A percentile compares a stretch with the other conserved stretches of the same genome.
Evolutionary conservation across 2,888 invertebrate genomes (phyloP).

Genomic region (Gari tellinella): DNA sequence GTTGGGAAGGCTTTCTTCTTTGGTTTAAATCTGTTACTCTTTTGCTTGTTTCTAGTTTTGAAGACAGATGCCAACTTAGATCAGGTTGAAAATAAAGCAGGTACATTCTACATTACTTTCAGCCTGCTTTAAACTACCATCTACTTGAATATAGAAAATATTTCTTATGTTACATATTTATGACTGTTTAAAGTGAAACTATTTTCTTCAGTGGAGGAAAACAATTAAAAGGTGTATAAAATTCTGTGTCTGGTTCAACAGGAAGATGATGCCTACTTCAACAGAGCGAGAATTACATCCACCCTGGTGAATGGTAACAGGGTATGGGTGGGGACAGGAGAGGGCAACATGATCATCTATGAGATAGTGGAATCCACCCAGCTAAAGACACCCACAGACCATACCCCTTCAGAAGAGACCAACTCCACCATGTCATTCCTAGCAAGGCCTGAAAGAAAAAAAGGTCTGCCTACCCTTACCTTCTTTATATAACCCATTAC

Average conservation of each 20-base stretch:
- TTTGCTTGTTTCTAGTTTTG: too few species aligned
- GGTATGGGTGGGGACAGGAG: slow-evolving; percentile 86
- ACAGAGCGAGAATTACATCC: slow-evolving; percentile 83
- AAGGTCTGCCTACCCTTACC: slow-evolving; percentile 30
- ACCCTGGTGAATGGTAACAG: slow-evolving; percentile 82
- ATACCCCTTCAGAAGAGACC: slow-evolving; percentile 62
- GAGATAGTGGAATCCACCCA: slow-evolving; percentile 72
- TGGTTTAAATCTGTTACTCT: too few species aligned
- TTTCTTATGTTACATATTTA: too few species aligned
- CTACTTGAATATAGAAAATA: too few species aligned
- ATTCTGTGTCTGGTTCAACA: slow-evolving; percentile 45
- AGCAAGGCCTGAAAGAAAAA: slow-evolving; percentile 37
- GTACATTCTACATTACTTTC: too few species aligned
- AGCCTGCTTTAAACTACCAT: too few species aligned
- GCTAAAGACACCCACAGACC: slow-evolving; percentile 72
- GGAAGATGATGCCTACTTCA: slow-evolving; percentile 83
- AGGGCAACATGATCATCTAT: slow-evolving; percentile 84
- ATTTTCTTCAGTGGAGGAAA: too few species aligned
- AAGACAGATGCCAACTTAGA: too few species aligned
- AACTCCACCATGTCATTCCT: slow-evolving; percentile 44
- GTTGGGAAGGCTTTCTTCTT: too few species aligned
- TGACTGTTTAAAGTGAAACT: too few species aligned
- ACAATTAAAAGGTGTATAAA: background rate
- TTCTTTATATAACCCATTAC: too few species aligned
- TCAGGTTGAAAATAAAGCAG: too few species aligned